Conservation (phyloP, 1,140 invertebrate species). For the Metopolophium dirhodum region DNA sequence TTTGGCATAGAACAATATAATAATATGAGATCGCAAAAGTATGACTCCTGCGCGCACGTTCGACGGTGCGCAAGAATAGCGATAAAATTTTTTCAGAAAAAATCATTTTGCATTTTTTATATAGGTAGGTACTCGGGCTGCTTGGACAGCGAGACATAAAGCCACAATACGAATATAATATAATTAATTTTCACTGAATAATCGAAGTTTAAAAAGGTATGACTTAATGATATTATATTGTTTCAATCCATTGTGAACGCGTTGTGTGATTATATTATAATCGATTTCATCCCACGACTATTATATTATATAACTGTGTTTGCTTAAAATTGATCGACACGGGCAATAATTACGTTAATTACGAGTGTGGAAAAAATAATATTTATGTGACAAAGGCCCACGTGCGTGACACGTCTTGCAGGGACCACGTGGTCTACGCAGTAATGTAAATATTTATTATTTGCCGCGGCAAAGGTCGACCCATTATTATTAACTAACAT, state of each 20-base stretch:
- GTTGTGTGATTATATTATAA: not conserved
- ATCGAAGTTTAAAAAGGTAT: not conserved
- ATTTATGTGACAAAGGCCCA: not conserved
- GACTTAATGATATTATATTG: too few species aligned
- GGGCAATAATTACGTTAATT: not conserved
- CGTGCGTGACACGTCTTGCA: not conserved
- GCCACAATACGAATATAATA: not conserved
- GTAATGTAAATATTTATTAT: slow-evolving; percentile 25
- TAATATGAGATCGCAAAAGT: not conserved
- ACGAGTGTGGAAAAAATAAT: not conserved
- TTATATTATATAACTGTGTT: not conserved
- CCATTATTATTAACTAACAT: not conserved
- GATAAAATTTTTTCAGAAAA: not conserved
- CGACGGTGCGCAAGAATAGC: too few species aligned
- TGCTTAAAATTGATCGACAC: not conserved
- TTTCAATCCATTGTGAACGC: too few species aligned
- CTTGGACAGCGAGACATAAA: too few species aligned
- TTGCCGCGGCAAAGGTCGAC: slow-evolving; percentile 1
- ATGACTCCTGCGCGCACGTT: too few species aligned
- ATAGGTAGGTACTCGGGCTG: too few species aligned
- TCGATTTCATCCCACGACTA: not conserved
- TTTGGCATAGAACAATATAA: too few species aligned
- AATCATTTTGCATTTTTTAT: not conserved
- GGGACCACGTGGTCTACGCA: not conserved
- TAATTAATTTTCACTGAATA: not conserved